These are phyloP conservation scores for Cosmia pyralina DNA, from an alignment of 2,888 invertebrate species.

Conservation along the genomic window DNA sequence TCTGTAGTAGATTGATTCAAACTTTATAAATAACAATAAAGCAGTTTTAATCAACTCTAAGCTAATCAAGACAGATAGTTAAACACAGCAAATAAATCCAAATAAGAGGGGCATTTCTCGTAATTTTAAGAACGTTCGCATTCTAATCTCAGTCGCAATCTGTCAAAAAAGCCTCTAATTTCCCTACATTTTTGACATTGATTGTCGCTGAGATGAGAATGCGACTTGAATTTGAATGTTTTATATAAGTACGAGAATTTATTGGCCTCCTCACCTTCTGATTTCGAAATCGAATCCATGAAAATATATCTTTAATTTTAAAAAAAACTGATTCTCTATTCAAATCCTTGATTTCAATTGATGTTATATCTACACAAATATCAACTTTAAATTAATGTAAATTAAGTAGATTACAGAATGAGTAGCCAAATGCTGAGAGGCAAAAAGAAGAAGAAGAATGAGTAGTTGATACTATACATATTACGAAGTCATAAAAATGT, in stretches of 20 bases:
- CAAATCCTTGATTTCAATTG: background rate
- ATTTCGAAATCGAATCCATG: background rate
- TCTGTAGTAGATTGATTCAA: background rate
- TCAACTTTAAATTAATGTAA: background rate
- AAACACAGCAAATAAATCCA: background rate
- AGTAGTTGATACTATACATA: no score
- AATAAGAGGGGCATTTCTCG: no score
- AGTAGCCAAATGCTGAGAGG: no score
- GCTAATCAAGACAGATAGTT: background rate
- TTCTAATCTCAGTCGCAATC: no score
- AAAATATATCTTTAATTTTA: background rate
- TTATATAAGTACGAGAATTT: no score
- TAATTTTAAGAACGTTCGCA: no score
- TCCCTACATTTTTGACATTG: no score
- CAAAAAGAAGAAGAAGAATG: no score
- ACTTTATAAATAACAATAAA: background rate
- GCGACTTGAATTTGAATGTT: no score
- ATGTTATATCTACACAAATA: background rate
- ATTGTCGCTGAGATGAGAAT: no score
- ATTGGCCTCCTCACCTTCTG: no score
- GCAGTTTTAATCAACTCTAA: background rate
- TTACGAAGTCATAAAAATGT: background rate
- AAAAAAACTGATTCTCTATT: background rate
- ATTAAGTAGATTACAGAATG: background rate
- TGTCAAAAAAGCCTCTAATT: no score